A percentile compares a stretch with the other conserved stretches of the same genome.
Evolutionary conservation across 2,113 vertebrate genomes (phyloP).

Genomic region (Neofelis nebulosa): DNA sequence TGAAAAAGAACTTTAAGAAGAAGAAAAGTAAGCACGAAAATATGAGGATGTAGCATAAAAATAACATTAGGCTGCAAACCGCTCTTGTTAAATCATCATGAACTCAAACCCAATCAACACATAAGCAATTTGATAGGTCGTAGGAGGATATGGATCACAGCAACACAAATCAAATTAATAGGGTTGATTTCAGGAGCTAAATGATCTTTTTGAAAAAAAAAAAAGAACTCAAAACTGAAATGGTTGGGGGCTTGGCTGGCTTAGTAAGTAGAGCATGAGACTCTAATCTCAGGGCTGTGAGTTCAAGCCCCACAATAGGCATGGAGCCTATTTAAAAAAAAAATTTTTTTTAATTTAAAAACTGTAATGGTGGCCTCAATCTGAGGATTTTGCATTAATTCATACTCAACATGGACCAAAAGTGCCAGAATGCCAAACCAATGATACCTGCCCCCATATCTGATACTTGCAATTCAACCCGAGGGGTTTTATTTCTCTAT

Average conservation of each 20-base stretch:
- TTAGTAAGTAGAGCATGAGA: neutral
- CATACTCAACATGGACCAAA: neutral
- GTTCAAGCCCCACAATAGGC: neutral
- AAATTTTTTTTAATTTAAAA: neutral
- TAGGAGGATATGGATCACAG: neutral
- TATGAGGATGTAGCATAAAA: neutral
- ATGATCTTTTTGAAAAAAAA: neutral
- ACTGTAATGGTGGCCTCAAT: neutral
- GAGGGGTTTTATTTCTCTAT: neutral
- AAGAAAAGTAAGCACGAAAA: constrained; percentile 29
- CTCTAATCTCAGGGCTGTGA: neutral
- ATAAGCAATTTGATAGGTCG: neutral
- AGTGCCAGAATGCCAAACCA: neutral
- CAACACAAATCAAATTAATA: neutral
- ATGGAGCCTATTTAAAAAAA: neutral
- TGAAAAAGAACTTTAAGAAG: constrained; percentile 18
- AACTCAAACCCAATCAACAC: neutral
- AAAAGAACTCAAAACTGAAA: neutral
- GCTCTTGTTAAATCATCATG: neutral
- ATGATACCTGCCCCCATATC: neutral
- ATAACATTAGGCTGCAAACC: neutral
- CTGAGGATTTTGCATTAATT: neutral
- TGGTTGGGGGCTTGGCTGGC: neutral
- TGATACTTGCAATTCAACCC: constrained; percentile 15
- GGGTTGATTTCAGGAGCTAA: constrained; percentile 21